phyloP scores from a whole-genome alignment of 2,797 vertebrate species.

The Dendrocincla tyrannina region DNA sequence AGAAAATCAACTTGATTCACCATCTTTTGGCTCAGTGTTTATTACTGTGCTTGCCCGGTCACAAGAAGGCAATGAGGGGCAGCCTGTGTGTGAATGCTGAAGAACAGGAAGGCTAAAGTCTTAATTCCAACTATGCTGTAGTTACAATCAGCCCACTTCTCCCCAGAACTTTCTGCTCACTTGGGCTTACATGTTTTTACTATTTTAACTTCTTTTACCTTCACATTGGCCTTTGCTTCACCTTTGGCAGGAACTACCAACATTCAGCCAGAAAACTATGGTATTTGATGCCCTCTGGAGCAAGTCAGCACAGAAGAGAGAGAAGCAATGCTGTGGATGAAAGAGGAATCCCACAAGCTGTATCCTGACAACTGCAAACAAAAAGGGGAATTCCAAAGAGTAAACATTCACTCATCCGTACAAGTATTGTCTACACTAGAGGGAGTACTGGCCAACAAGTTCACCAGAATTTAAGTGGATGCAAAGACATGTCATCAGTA shows the following conservation, averaged over 20 bases:
- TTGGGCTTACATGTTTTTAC: not conserved
- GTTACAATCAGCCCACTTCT: not conserved
- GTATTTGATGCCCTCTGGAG: conserved; percentile 84
- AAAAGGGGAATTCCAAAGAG: conserved; percentile 87
- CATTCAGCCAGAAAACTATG: conserved; percentile 83
- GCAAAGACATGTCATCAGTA: not conserved
- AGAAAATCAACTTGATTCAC: not conserved
- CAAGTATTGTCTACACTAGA: not conserved
- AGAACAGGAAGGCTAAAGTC: not conserved
- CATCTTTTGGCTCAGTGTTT: not conserved
- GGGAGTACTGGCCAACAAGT: not conserved
- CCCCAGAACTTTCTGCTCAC: not conserved
- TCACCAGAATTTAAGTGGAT: not conserved
- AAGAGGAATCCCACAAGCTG: conserved; percentile 85
- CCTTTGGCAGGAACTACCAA: conserved; percentile 85
- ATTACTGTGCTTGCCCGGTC: not conserved
- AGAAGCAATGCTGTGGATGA: conserved; percentile 86
- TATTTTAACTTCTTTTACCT: not conserved
- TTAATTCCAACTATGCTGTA: not conserved
- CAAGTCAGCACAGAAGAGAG: conserved; percentile 84
- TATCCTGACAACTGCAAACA: conserved; percentile 89
- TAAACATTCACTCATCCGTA: not conserved
- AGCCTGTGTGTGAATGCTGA: not conserved
- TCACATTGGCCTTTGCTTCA: conserved; percentile 80
- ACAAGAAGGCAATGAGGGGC: not conserved